Evolutionary conservation across 2,113 vertebrate species (phyloP).

Genomic region (Saimiri boliviensis): DNA sequence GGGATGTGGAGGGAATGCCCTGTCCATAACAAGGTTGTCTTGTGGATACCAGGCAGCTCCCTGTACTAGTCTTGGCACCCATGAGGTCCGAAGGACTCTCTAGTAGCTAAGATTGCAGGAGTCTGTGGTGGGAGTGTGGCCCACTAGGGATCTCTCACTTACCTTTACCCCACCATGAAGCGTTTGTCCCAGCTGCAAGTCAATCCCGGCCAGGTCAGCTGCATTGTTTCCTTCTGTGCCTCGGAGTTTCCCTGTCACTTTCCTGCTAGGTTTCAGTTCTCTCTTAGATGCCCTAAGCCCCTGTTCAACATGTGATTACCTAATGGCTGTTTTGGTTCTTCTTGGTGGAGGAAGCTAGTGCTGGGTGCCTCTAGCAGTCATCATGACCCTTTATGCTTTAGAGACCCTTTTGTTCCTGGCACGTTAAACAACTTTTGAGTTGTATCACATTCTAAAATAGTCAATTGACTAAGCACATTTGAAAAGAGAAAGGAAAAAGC

Average conservation of each 20-base stretch:
- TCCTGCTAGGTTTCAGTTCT: background rate
- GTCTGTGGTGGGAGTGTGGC: background rate
- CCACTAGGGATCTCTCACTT: background rate
- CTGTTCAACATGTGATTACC: background rate
- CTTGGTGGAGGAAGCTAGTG: background rate
- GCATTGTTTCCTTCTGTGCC: background rate
- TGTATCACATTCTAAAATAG: background rate
- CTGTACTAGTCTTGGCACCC: background rate
- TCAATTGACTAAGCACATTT: background rate
- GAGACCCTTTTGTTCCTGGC: background rate
- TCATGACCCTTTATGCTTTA: background rate
- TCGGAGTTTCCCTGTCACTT: background rate
- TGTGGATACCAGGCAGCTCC: too few species aligned
- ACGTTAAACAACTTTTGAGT: background rate
- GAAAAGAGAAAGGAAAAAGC: background rate
- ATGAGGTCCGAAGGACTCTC: background rate
- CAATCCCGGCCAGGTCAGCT: background rate
- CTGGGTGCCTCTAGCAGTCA: background rate
- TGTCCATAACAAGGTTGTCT: too few species aligned
- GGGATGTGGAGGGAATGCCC: too few species aligned
- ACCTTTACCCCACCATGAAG: background rate
- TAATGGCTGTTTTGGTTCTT: background rate
- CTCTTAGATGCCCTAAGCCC: background rate
- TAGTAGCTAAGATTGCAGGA: background rate
- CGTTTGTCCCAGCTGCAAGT: background rate